Evolutionary conservation across 1,140 invertebrate genomes (phyloP).

Genomic region (Drosophila rufa): DNA sequence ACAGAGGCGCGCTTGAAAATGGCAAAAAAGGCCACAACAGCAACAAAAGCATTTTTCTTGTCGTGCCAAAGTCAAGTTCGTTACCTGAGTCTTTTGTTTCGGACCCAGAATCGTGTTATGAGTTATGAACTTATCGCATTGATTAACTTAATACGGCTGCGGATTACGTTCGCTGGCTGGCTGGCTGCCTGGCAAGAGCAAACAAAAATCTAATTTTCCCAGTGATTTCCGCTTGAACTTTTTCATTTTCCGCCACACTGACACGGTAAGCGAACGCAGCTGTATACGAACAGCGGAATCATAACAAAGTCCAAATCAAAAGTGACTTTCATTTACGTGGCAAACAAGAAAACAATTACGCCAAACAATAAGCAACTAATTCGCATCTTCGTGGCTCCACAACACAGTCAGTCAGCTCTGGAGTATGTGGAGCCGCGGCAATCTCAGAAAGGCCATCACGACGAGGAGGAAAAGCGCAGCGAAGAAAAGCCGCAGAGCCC

Average conservation of each 20-base stretch:
- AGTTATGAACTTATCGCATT: conserved; percentile 31
- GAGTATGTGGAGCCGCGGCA: conserved; percentile 44
- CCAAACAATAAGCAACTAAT: conserved; percentile 81
- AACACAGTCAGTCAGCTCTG: not conserved
- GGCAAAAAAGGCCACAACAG: conserved; percentile 14
- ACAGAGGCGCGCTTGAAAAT: conserved; percentile 49
- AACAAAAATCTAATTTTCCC: conserved; percentile 54
- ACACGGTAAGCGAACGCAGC: conserved; percentile 42
- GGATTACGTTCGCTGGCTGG: conserved; percentile 25
- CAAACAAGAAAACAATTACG: conserved; percentile 80
- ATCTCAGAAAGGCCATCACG: conserved; percentile 76
- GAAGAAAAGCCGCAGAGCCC: conserved; percentile 52
- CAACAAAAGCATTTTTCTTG: conserved; percentile 43
- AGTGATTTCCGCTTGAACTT: conserved; percentile 66
- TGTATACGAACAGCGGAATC: conserved; percentile 52
- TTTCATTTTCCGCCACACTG: conserved; percentile 65
- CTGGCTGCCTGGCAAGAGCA: conserved; percentile 6
- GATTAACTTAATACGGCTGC: conserved; percentile 28
- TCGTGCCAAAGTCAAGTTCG: conserved; percentile 73
- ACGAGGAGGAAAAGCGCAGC: conserved; percentile 72
- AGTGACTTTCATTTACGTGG: conserved; percentile 76
- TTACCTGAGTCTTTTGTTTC: conserved; percentile 69
- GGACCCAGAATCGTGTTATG: conserved; percentile 39
- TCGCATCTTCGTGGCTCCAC: conserved; percentile 62
- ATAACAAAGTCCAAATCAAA: conserved; percentile 73